Evolutionary conservation across 2,888 invertebrate genomes (phyloP), one percentile per base, ranked within the genome.

Genomic region (Clitarchus hookeri): DNA sequence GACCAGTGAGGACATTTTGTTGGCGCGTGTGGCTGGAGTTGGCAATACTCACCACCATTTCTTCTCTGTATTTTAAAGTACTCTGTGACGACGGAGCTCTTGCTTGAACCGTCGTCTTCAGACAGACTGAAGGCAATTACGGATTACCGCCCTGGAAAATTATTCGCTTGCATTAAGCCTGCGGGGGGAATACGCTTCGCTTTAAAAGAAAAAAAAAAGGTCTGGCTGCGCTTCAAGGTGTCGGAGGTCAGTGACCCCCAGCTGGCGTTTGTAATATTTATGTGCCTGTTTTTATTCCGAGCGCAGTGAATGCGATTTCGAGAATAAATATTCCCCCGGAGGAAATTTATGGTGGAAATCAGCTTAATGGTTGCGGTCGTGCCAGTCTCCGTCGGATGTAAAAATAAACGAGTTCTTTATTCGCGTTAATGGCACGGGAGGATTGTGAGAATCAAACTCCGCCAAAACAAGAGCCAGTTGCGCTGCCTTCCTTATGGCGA

Each of bases 231-330:
- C n/a, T n/a, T 65, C 65, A 65, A 65, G 65, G 65, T 65, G 65
- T 65, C 65, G 23, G 23, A 65, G 65, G 65, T 65, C 65, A 65
- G n/a, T 8, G 65, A 65, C 65, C 65, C 36, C 48, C 65, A 65
- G 65, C 65, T 65, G 65, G 65, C n/a, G n/a, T 16, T 65, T 65
- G 65, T 65, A 65, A 65, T 65, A 65, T 65, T 65, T 65, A 65
- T 65, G 65, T n/a, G 65, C 65, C 16, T 65, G 65, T 65, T 65
- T 65, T 65, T 65, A n/a, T 65, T 19, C 65, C 8, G 65, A 19
- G 65, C 65, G 19, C 65, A 65, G n/a, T 48, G 65, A 23, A 19
- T 2, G 65, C 19, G 65, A 2, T 23, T 65, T n/a, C 65, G 23
- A 65, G 19, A n/a, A n/a, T 65, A 65, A 65, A 65, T 65, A 65